These are phyloP conservation scores for Odontamblyopus lacepedii DNA, from an alignment of 2,797 vertebrate species.

Conservation along the genomic window DNA sequence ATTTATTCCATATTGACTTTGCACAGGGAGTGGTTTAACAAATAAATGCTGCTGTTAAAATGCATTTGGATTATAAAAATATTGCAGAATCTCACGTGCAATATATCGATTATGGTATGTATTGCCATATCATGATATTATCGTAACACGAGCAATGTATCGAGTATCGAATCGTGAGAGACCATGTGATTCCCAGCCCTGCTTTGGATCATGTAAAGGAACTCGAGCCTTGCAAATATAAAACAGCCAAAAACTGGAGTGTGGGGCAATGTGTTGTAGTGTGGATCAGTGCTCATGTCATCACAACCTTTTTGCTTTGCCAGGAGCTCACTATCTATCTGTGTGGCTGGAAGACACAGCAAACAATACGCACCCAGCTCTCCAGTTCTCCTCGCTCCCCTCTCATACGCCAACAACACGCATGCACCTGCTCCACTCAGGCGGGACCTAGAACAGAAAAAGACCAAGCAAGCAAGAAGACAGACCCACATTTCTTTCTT, in stretches of 20 bases:
- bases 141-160: no score
- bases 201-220: slow-evolving; percentile 13
- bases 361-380: slow-evolving; percentile 51
- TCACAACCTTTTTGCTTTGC: slow-evolving; percentile 55
- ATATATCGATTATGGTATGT: no score
- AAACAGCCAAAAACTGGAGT: slow-evolving; percentile 3
- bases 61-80: no score
- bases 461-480: slow-evolving; percentile 17
- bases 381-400: slow-evolving; percentile 19
- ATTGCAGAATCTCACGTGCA: no score
- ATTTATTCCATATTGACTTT: no score
- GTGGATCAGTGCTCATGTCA: slow-evolving; percentile 56
- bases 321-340: slow-evolving; percentile 50
- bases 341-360: slow-evolving; percentile 49
- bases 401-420: slow-evolving; percentile 47
- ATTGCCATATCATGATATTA: no score
- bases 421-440: slow-evolving; percentile 53
- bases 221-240: slow-evolving; percentile 20
- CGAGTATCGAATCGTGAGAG: no score
- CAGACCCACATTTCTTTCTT: slow-evolving; percentile 42
- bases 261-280: background rate
- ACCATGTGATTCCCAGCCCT: no score
- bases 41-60: no score
- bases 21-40: no score
- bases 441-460: slow-evolving; percentile 43